Evolutionary conservation across 2,888 invertebrate species (phyloP).

Genomic region (Tribolium freemani): DNA sequence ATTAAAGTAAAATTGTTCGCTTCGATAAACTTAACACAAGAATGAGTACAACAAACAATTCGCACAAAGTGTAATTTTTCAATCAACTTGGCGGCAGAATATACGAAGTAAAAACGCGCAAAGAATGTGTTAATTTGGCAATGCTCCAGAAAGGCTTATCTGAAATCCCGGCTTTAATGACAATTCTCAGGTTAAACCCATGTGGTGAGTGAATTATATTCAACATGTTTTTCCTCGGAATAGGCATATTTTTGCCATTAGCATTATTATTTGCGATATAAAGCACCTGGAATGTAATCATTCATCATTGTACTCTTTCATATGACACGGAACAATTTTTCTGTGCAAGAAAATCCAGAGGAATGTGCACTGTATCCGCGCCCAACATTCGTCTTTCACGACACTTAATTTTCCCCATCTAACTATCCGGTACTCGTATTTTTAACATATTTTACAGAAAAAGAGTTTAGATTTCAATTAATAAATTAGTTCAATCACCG

Average conservation of each 20-base stretch:
- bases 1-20: slow-evolving; percentile 10
- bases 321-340: neutral
- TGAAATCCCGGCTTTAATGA: neutral
- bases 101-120: neutral
- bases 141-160: neutral
- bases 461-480: no score
- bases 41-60: neutral
- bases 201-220: neutral
- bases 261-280: neutral
- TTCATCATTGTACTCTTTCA: neutral
- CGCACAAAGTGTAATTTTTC: neutral
- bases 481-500: no score
- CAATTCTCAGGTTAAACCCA: neutral
- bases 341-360: neutral
- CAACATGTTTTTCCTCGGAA: neutral
- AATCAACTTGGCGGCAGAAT: neutral
- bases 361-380: no score
- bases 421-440: no score
- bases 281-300: neutral
- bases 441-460: no score
- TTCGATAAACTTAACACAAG: neutral
- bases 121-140: neutral
- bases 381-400: no score
- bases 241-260: neutral
- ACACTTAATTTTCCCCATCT: no score